Evolutionary conservation across 2,113 vertebrate species (phyloP).

Genomic region (Eublepharis macularius): DNA sequence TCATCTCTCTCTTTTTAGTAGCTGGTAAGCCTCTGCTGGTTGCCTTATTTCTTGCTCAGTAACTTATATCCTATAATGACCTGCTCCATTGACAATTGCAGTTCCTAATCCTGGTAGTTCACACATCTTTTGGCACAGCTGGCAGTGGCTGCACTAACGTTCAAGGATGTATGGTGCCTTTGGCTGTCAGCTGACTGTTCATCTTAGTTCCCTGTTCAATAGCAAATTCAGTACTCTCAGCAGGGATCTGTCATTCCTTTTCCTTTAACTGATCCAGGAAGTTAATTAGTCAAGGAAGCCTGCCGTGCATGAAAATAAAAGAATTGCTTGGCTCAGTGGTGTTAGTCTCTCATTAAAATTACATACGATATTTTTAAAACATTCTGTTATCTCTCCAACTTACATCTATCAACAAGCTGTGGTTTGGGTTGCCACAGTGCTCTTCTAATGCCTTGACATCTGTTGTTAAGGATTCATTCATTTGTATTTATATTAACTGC

Average conservation of each 20-base stretch:
- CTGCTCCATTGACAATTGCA: conserved; percentile 15
- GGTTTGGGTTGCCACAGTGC: neutral
- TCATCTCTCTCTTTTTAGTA: neutral
- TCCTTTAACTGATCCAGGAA: conserved; percentile 16
- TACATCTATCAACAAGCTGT: conserved; percentile 12
- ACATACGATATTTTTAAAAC: neutral
- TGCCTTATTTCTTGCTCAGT: neutral
- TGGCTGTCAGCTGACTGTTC: conserved; percentile 27
- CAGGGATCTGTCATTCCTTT: conserved; percentile 18
- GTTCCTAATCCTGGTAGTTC: conserved; percentile 6
- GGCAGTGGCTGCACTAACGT: conserved; percentile 14
- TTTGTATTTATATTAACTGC: neutral
- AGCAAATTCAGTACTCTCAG: conserved; percentile 17
- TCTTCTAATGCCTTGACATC: neutral
- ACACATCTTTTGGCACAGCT: neutral
- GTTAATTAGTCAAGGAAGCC: conserved; percentile 33
- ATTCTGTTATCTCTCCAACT: neutral
- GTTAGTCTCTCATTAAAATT: neutral
- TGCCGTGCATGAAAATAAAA: neutral
- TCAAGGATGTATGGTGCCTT: neutral
- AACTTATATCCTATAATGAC: conserved; percentile 4
- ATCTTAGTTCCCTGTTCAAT: conserved; percentile 23
- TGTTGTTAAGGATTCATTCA: neutral
- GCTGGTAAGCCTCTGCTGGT: neutral
- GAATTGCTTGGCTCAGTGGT: neutral